Conservation (phyloP, 2,797 vertebrate species). For the Spatula versicolor region DNA sequence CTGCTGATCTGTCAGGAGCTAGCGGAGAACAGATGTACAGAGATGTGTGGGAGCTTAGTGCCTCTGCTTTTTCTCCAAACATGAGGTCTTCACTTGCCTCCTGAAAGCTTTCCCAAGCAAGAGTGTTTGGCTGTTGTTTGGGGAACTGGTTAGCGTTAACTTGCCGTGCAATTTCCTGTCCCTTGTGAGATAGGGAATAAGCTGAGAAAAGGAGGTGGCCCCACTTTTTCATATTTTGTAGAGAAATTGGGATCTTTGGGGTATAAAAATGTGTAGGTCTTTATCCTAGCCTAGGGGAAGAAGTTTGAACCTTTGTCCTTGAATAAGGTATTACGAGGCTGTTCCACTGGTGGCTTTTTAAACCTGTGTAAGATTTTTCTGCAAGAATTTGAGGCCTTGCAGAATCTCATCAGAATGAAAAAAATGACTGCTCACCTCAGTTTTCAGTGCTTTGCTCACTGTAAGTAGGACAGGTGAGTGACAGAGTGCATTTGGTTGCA, state of each 20-base stretch:
- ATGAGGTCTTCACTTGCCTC: background rate
- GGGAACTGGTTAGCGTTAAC: conserved; percentile 45
- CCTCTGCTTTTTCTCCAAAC: conserved; percentile 42
- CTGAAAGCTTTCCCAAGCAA: conserved; percentile 29
- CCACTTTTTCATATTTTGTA: background rate
- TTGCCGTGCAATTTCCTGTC: conserved; percentile 47
- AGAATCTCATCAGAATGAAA: background rate
- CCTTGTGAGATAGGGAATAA: conserved; percentile 14
- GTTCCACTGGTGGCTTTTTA: background rate
- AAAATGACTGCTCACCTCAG: background rate
- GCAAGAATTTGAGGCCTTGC: background rate
- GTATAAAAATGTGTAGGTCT: background rate
- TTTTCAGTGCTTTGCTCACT: background rate
- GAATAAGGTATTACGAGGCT: background rate
- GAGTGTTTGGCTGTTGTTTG: conserved; percentile 16
- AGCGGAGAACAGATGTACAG: background rate
- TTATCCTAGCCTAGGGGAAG: background rate
- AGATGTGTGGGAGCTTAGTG: background rate
- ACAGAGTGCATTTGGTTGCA: background rate
- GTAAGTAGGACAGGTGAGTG: background rate
- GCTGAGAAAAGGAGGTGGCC: conserved; percentile 21
- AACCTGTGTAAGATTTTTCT: background rate
- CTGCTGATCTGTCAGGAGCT: conserved; percentile 5
- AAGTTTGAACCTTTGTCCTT: background rate
- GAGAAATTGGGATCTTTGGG: background rate